Evolutionary conservation across 2,797 vertebrate genomes (phyloP), one percentile per base, ranked within the genome.

Genomic region (Dendrocincla tyrannina): DNA sequence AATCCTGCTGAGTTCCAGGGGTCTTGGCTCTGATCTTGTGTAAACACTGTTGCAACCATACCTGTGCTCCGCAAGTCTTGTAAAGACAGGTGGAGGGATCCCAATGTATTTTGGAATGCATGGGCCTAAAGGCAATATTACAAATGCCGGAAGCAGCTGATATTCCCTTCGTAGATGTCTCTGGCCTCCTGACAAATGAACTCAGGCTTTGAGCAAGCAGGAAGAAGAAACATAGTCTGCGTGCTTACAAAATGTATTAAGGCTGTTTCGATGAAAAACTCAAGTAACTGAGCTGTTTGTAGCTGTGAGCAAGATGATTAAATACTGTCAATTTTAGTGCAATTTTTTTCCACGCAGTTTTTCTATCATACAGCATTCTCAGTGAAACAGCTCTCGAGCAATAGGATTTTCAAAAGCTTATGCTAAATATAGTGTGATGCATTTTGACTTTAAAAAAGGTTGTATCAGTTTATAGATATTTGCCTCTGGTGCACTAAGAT

Each of bases 371-470:
- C 4, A 12, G 30, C 12, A 6, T 69, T 81, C 23, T 69, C 47
- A 39, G 32, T 59, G 62, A 77, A 89, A 58, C 0, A 0, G 18
- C 47, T 95, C 33, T 75, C 8, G 5, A 78, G 46, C 18, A 76
- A 70, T 28, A 78, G 30, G 66, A 81, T 89, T 93, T 90, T 89
- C 77, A 59, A 85, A 94, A 86, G 24, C 37, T 89, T 90, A 63
- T 33, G 47, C 32, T 73, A 79, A 89, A 72, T 28, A 30, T 10
- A n/a, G 20, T 11, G 15, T 75, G 47, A 52, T 53, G 20, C 4
- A 39, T 92, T 96, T 86, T 67, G 44, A 49, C 66, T 92, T 74
- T 49, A 63, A 44, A 91, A 93, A 41, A 25, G 25, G 17, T 66
- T 86, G 32, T 52, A 59, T 74, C 41, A 25, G 13, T 85, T 92